phyloP scores from a whole-genome alignment of 2,113 vertebrate genomes.

The Albula goreensis region DNA sequence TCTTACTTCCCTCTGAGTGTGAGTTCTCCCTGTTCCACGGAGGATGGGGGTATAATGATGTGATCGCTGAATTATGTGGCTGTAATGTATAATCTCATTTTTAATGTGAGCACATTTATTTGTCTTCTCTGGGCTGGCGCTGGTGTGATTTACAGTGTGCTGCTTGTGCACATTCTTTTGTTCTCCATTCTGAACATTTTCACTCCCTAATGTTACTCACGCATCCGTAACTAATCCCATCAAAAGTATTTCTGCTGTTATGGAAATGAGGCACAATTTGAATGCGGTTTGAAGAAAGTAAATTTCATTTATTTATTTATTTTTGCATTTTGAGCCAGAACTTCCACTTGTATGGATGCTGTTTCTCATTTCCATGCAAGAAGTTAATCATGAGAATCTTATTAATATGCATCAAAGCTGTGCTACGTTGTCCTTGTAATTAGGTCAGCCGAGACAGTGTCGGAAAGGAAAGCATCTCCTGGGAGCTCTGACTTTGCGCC shows the following conservation, averaged over 20 bases:
- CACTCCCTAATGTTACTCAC: constrained; percentile 15
- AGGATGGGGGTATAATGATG: background rate
- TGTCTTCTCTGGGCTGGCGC: background rate
- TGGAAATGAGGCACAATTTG: constrained; percentile 37
- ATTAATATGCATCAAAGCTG: constrained; percentile 41
- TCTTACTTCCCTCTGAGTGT: background rate
- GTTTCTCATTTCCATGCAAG: constrained; percentile 7
- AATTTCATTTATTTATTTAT: background rate
- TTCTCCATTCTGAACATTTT: constrained; percentile 23
- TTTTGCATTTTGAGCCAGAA: constrained; percentile 20
- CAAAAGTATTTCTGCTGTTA: constrained; percentile 34
- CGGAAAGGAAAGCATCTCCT: constrained; percentile 8
- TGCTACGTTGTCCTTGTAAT: constrained; percentile 36
- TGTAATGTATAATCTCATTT: background rate
- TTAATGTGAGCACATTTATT: background rate
- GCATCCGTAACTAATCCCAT: constrained; percentile 44
- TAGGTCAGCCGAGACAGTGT: constrained; percentile 35
- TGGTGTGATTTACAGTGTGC: background rate
- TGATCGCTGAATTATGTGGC: background rate
- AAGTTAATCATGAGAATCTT: constrained; percentile 38
- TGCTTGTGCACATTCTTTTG: constrained; percentile 6
- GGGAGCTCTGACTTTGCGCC: background rate
- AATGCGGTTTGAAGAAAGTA: constrained; percentile 34
- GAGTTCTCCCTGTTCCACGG: background rate
- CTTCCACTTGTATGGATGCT: constrained; percentile 23